Percentiles rank a stretch among this genome's conserved stretches.
These are phyloP conservation scores for Saimiri boliviensis DNA, from an alignment of 2,113 vertebrate species.

Conservation along the genomic window DNA sequence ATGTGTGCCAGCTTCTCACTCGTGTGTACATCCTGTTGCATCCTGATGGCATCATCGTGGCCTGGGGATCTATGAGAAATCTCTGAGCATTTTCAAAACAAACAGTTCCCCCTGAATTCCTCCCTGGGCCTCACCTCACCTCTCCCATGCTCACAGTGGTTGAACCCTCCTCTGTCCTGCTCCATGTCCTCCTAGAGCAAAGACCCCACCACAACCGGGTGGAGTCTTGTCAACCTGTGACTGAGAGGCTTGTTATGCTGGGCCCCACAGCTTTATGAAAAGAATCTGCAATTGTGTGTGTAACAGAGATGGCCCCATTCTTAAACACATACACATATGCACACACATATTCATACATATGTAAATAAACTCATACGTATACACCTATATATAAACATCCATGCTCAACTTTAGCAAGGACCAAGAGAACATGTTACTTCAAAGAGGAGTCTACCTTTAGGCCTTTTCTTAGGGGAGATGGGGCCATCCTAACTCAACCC, in stretches of 20 bases:
- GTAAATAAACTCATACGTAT: not conserved
- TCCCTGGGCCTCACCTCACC: not conserved
- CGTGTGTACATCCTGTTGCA: not conserved
- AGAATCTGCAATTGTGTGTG: not conserved
- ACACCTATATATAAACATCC: not conserved
- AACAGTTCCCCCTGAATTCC: not conserved
- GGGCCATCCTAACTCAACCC: not conserved
- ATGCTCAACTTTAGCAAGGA: not conserved
- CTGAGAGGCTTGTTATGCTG: not conserved
- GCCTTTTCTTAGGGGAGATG: not conserved
- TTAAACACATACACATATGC: not conserved
- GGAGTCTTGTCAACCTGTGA: not conserved
- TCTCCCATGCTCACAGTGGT: not conserved
- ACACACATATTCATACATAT: not conserved
- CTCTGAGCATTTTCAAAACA: not conserved
- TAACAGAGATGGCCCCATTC: not conserved
- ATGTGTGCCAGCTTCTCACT: not conserved
- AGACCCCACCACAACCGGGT: not conserved
- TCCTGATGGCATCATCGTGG: not conserved
- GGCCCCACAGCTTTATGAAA: not conserved
- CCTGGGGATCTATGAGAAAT: not conserved
- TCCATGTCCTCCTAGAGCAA: not conserved
- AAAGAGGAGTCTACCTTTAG: not conserved
- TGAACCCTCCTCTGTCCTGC: not conserved
- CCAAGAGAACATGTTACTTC: not conserved